A percentile compares a stretch with the other conserved stretches of the same genome.
Conservation (phyloP, 2,888 invertebrate genomes). For the Syrista parreyssii region DNA sequence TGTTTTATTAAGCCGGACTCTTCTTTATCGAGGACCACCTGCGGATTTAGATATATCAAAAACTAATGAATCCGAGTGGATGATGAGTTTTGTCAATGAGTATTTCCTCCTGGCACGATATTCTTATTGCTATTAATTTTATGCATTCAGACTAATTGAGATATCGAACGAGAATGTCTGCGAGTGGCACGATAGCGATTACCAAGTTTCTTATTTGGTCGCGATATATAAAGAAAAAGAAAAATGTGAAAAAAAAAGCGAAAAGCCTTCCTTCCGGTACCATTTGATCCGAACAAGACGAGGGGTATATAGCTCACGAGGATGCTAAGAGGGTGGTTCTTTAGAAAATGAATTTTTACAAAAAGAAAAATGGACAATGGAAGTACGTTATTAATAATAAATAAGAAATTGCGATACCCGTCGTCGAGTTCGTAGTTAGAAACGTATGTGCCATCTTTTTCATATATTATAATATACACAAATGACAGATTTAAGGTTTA, state of each 20-base stretch:
- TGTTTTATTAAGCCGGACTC: neutral
- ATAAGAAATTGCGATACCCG: neutral
- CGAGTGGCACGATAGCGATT: neutral
- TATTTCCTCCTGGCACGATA: neutral
- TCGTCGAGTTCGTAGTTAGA: constrained; percentile 27
- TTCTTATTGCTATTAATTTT: neutral
- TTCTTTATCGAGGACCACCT: too few relatives aligned
- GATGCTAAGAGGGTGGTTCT: neutral
- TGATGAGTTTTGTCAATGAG: neutral
- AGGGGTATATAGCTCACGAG: neutral
- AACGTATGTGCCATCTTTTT: constrained; percentile 56
- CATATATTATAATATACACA: constrained; percentile 40
- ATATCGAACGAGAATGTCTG: neutral
- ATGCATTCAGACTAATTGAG: neutral
- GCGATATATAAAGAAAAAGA: neutral
- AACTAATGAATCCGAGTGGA: neutral
- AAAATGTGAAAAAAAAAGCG: neutral
- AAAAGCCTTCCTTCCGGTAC: constrained; percentile 6
- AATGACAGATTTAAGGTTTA: constrained; percentile 40
- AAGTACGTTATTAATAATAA: neutral
- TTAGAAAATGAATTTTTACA: neutral
- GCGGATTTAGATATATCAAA: neutral
- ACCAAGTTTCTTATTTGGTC: neutral
- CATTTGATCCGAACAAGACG: constrained; percentile 1
- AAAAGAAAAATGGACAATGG: neutral